These are phyloP conservation scores for Protobothrops mucrosquamatus DNA, from an alignment of 2,113 vertebrate species.

Conservation along the genomic window DNA sequence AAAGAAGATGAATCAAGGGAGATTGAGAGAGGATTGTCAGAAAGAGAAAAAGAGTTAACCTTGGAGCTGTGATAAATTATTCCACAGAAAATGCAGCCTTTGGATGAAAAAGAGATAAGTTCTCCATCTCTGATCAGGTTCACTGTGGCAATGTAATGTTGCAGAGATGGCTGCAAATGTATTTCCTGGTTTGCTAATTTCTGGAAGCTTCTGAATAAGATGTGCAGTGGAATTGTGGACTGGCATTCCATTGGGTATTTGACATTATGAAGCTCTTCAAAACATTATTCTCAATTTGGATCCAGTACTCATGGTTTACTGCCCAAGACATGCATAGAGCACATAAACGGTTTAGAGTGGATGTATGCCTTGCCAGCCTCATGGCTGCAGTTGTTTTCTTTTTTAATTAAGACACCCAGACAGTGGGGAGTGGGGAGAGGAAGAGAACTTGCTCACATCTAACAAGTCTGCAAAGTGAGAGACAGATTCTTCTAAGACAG, in stretches of 20 bases:
- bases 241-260: not conserved
- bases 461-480: constrained; percentile 21
- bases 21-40: not conserved
- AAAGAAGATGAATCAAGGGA: not conserved
- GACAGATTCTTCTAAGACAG: constrained; percentile 17
- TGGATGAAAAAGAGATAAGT: not conserved
- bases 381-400: not conserved
- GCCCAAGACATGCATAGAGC: not conserved
- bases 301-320: not conserved
- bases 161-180: not conserved
- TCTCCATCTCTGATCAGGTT: not conserved
- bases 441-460: not conserved
- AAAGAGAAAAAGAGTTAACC: not conserved
- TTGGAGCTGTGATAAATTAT: not conserved
- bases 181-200: not conserved
- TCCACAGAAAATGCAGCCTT: not conserved
- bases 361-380: not conserved
- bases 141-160: not conserved
- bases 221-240: not conserved
- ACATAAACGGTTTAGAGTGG: not conserved
- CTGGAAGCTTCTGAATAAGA: not conserved
- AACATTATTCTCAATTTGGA: not conserved
- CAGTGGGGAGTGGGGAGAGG: not conserved
- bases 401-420: not conserved
- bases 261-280: not conserved